Evolutionary conservation across 2,888 invertebrate species (phyloP), one percentile per base, ranked within the genome.

Genomic region (Lepidocyrtinus sp.): DNA sequence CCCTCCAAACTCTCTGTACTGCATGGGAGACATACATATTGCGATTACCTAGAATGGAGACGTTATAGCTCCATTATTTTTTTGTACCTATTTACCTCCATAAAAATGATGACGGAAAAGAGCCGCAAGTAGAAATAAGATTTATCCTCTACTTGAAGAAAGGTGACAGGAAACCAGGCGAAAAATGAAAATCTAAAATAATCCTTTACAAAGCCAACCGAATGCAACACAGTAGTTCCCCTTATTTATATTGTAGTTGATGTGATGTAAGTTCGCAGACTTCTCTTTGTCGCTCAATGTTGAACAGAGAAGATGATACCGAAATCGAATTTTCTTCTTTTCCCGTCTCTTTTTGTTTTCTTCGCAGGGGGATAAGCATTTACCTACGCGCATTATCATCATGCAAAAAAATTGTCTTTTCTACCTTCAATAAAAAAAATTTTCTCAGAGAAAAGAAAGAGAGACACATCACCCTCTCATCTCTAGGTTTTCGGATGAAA

Each of bases 161-260:
- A 69, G 75, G 64, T 75, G 76, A 76, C 76, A 70, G 63, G 64
- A 70, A 76, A 63, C 63, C 69, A 76, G 63, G 76, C 70, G 70
- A 69, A 70, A 76, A 76, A 76, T 76, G 76, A 69, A 76, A 76
- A 70, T 69, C 70, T 64, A 64, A 76, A 76, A 70, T n/a, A n/a
- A n/a, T 63, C 76, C 26, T 26, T 27, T 63, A 25, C 36, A 36
- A 55, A 55, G n/a, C n/a, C 55, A 9, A 55, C 55, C 17, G 15
- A 55, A 55, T 36, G 36, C 15, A 55, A 55, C n/a, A 55, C 55
- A 55, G 55, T 55, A n/a, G 55, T 55, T 55, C 55, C n/a, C n/a
- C n/a, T n/a, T n/a, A n/a, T n/a, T n/a, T n/a, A n/a, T n/a, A n/a
- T n/a, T n/a, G n/a, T n/a, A n/a, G n/a, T n/a, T n/a, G n/a, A n/a